Conservation (phyloP, 2,113 vertebrate genomes). For the Oryzias woworae region DNA sequence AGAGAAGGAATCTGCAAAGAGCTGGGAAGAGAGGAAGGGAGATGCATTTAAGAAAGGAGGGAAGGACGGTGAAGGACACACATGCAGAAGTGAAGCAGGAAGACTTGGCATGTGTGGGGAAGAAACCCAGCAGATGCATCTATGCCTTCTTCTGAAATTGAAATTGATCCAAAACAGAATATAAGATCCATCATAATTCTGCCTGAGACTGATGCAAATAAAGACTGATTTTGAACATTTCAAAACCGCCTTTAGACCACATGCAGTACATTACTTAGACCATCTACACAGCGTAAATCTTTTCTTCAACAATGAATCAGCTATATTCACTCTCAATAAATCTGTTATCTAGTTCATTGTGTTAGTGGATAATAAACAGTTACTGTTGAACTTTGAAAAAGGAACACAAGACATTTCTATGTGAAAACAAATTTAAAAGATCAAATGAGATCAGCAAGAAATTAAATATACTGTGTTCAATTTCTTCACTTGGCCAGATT, state of each 20-base stretch:
- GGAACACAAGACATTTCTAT: too few species aligned
- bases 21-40: constrained; percentile 22
- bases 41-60: constrained; percentile 29
- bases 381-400: too few species aligned
- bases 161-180: constrained; percentile 36
- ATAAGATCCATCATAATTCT: constrained; percentile 38
- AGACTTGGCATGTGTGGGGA: constrained; percentile 19
- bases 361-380: too few species aligned
- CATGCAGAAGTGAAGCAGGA: constrained; percentile 11
- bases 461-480: too few species aligned
- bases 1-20: constrained; percentile 38
- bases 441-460: too few species aligned
- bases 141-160: constrained; percentile 18
- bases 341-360: too few species aligned
- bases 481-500: too few species aligned
- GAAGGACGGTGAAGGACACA: constrained; percentile 46
- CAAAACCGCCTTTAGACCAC: constrained; percentile 29
- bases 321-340: too few species aligned
- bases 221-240: constrained; percentile 29
- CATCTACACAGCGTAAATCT: not conserved
- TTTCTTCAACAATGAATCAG: not conserved
- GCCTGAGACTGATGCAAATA: constrained; percentile 13
- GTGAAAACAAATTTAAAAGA: too few species aligned
- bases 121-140: constrained; percentile 29
- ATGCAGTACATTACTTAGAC: constrained; percentile 15